A percentile compares a stretch with the other conserved stretches of the same genome.
Evolutionary conservation across 2,797 vertebrate genomes (phyloP).

Genomic region (Pelochelys cantorii): DNA sequence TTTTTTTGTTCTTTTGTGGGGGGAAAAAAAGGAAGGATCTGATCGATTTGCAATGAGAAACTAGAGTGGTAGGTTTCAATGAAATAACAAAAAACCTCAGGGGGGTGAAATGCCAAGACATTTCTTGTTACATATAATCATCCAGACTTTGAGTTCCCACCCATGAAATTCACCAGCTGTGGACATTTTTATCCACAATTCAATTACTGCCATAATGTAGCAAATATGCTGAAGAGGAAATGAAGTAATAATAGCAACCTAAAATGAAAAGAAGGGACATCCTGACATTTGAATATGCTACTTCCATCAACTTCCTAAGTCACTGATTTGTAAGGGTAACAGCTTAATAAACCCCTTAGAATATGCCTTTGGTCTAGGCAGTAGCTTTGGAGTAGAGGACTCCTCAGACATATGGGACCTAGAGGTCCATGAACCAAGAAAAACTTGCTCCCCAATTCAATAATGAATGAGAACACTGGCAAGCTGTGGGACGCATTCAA

Average conservation of each 20-base stretch:
- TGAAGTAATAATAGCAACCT: neutral
- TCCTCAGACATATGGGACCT: neutral
- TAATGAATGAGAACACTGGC: neutral
- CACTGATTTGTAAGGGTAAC: slow-evolving; percentile 14
- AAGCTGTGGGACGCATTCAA: slow-evolving; percentile 28
- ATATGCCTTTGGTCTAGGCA: slow-evolving; percentile 46
- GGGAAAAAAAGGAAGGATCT: too few relatives aligned
- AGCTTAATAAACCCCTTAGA: slow-evolving; percentile 45
- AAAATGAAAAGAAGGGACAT: slow-evolving; percentile 35
- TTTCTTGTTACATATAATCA: neutral
- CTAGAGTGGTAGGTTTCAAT: too few relatives aligned
- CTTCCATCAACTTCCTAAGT: slow-evolving; percentile 16
- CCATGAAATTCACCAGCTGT: neutral
- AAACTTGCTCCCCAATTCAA: slow-evolving; percentile 26
- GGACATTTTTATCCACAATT: neutral
- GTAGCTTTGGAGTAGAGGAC: neutral
- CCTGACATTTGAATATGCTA: slow-evolving; percentile 34
- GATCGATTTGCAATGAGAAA: too few relatives aligned
- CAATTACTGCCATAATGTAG: neutral
- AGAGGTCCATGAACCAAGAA: neutral
- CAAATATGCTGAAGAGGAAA: neutral
- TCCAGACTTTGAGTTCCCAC: neutral
- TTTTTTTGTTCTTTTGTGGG: neutral
- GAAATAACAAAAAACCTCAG: too few relatives aligned
- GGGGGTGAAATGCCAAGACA: neutral